Conservation (phyloP, 2,113 vertebrate species). For the Chaetura pelagica region DNA sequence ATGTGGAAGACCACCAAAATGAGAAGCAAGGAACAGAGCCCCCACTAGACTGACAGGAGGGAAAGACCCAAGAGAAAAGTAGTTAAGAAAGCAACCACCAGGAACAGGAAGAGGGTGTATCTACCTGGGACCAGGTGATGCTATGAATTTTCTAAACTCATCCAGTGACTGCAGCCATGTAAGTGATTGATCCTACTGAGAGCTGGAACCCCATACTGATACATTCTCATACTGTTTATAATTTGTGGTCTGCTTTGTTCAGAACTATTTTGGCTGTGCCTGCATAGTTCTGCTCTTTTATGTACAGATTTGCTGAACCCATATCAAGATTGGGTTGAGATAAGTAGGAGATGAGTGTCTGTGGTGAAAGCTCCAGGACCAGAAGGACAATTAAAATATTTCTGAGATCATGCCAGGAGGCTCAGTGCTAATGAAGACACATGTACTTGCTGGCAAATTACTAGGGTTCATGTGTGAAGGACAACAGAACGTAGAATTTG, state of each 20-base stretch:
- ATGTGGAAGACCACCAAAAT: background rate
- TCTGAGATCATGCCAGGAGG: slow-evolving; percentile 2
- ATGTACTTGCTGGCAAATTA: background rate
- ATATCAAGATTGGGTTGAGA: background rate
- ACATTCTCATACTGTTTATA: background rate
- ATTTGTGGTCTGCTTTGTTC: background rate
- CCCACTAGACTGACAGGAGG: background rate
- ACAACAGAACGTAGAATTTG: background rate
- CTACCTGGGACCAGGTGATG: rapidly evolving
- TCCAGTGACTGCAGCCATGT: background rate
- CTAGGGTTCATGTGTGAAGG: background rate
- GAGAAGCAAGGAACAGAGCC: background rate
- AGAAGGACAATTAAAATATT: background rate
- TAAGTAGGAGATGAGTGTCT: background rate
- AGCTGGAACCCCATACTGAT: background rate
- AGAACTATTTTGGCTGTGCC: background rate
- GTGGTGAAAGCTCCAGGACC: background rate
- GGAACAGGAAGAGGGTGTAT: background rate
- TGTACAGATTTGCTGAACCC: background rate
- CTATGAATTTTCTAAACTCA: background rate
- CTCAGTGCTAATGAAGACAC: background rate
- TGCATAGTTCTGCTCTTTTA: background rate
- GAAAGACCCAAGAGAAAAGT: background rate
- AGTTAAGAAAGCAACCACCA: background rate
- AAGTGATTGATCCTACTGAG: rapidly evolving